Evolutionary conservation across 2,797 vertebrate genomes (phyloP), one percentile per base, ranked within the genome.

Genomic region (Brotula barbata): DNA sequence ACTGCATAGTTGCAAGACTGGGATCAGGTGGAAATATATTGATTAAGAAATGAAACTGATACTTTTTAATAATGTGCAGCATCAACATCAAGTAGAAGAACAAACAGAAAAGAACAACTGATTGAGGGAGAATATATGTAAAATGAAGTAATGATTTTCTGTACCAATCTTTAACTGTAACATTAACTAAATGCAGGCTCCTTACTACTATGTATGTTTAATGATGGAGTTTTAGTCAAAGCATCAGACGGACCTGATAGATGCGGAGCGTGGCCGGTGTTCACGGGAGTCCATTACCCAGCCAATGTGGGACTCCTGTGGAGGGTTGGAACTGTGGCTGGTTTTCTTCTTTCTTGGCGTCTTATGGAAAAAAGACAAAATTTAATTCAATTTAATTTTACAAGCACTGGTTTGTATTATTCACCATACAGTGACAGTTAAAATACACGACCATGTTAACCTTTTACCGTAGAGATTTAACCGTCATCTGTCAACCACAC

Each of bases 231-330:
- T 23, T 16, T 8, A n/a, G 11, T 28, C 12, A 43, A 50, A 23
- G 19, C 13, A 47, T 20, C 15, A 1, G 52, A 20, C 46, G 2
- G 63, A 97, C 96, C 96, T 96, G 86, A 95, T 84, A 64, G 95
- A 95, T 2, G 93, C 83, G 3, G 94, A 88, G 77, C 93, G 91
- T 2, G 94, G 90, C 58, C 93, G 88, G 66, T 96, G 95, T 40
- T 96, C 95, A 39, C 92, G 91, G 36, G 94, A 94, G 87, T 98
- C 96, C 96, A 98, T 98, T 78, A 98, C 94, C 95, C 95, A 97
- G 74, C 95, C 96, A 59, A 96, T 93, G 17, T 97, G 95, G 50
- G 90, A 90, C 84, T 97, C 95, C 70, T 93, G 84, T 1, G 94
- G 94, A 22, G 95, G 94, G 82, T 95, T 94, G 10, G 92, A 93